These are phyloP conservation scores for Penaeus japonicus DNA, from an alignment of 1,140 invertebrate species.

Conservation along the genomic window DNA sequence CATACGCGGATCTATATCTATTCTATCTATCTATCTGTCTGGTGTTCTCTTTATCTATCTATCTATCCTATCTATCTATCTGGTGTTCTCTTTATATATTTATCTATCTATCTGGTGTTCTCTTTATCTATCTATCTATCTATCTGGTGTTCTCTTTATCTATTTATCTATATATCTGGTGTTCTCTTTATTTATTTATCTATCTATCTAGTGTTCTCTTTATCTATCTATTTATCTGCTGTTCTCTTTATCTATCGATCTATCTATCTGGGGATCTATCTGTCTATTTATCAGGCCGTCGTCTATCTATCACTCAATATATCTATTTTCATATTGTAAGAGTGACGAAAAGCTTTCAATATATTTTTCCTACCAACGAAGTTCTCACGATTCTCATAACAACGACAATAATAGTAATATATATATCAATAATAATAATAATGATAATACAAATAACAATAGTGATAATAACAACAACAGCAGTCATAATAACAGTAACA, in stretches of 20 bases:
- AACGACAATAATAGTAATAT: too few species aligned
- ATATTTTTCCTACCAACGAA: too few species aligned
- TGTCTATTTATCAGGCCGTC: neutral
- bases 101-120: too few species aligned
- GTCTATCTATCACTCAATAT: neutral
- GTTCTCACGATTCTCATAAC: too few species aligned
- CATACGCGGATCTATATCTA: too few species aligned
- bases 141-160: neutral
- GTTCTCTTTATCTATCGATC: neutral
- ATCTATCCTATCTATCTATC: too few species aligned
- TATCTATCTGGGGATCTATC: neutral
- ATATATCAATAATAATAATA: too few species aligned
- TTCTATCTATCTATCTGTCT: too few species aligned
- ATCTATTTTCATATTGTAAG: neutral
- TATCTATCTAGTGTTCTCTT: neutral
- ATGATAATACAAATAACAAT: constrained; percentile 31
- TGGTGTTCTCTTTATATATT: too few species aligned
- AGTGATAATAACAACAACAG: neutral
- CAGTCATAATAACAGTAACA: neutral
- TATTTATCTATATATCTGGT: neutral
- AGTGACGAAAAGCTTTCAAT: neutral
- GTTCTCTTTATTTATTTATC: neutral
- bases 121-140: too few species aligned
- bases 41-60: too few species aligned
- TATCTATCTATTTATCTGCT: neutral